phyloP scores from a whole-genome alignment of 2,888 invertebrate genomes.

The Galerucella nymphaeae region DNA sequence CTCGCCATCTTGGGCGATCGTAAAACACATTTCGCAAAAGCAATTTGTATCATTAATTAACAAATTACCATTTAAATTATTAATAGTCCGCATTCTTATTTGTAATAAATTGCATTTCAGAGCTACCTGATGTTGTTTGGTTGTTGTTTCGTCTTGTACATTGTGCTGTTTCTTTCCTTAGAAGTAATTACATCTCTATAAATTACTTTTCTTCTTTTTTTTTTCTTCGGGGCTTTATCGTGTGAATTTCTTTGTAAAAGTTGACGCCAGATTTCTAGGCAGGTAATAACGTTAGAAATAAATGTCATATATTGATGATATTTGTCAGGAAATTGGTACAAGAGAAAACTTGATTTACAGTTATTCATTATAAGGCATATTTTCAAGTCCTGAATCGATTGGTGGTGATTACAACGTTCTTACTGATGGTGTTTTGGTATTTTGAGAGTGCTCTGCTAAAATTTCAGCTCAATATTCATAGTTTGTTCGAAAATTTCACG shows the following conservation, averaged over 20 bases:
- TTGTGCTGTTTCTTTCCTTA: constrained; percentile 47
- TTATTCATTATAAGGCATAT: not conserved
- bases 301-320: not conserved
- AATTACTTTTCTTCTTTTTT: constrained; percentile 47
- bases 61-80: constrained; percentile 68
- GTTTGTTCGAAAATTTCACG: no score
- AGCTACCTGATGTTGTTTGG: constrained; percentile 54
- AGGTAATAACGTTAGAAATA: not conserved
- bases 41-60: constrained; percentile 68
- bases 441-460: no score
- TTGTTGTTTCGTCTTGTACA: constrained; percentile 41
- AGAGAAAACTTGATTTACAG: not conserved
- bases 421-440: no score
- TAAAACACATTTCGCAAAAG: constrained; percentile 65
- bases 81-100: constrained; percentile 62
- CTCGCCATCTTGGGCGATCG: constrained; percentile 57
- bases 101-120: constrained; percentile 59
- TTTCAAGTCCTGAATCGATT: no score
- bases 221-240: constrained; percentile 27
- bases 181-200: constrained; percentile 54
- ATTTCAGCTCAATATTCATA: no score
- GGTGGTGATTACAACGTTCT: no score
- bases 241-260: constrained; percentile 43
- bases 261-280: constrained; percentile 39
- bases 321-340: not conserved